Evolutionary conservation across 2,888 invertebrate species (phyloP).

Genomic region (Erannis defoliaria): DNA sequence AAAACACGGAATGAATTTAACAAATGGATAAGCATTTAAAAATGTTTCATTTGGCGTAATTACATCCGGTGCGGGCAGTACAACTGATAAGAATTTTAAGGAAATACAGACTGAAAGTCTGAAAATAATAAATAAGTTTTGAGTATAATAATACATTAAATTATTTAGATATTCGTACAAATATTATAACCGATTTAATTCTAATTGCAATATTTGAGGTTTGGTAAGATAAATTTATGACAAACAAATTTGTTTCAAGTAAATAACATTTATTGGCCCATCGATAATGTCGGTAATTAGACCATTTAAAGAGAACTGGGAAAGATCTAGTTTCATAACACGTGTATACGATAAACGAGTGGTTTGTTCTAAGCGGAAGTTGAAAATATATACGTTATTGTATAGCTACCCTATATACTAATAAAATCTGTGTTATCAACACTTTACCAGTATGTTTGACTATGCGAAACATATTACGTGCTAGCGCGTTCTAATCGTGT

Average conservation of each 20-base stretch:
- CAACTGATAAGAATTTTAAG: slow-evolving; percentile 3
- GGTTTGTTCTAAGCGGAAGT: slow-evolving; percentile 57
- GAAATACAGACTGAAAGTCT: not conserved
- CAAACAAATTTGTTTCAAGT: slow-evolving; percentile 35
- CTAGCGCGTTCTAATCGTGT: not conserved
- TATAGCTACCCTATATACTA: slow-evolving; percentile 29
- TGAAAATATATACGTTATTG: slow-evolving; percentile 15
- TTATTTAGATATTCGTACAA: slow-evolving; percentile 40
- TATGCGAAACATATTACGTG: slow-evolving; percentile 54
- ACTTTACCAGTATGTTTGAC: slow-evolving; percentile 47
- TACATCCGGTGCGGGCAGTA: not conserved
- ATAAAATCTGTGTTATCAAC: slow-evolving; percentile 50
- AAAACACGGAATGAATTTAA: too few species aligned
- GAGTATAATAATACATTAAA: slow-evolving; percentile 34
- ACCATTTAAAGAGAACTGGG: slow-evolving; percentile 58
- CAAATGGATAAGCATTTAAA: not conserved
- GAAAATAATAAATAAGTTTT: not conserved
- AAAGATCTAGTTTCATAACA: slow-evolving; percentile 65
- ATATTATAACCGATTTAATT: not conserved
- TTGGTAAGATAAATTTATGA: slow-evolving; percentile 23
- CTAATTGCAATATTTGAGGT: slow-evolving; percentile 32
- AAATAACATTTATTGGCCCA: slow-evolving; percentile 51
- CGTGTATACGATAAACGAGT: slow-evolving; percentile 66
- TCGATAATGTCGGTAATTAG: slow-evolving; percentile 58
- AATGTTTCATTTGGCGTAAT: not conserved